Conservation (phyloP, 2,797 vertebrate genomes). For the Pangasius krempfi region DNA sequence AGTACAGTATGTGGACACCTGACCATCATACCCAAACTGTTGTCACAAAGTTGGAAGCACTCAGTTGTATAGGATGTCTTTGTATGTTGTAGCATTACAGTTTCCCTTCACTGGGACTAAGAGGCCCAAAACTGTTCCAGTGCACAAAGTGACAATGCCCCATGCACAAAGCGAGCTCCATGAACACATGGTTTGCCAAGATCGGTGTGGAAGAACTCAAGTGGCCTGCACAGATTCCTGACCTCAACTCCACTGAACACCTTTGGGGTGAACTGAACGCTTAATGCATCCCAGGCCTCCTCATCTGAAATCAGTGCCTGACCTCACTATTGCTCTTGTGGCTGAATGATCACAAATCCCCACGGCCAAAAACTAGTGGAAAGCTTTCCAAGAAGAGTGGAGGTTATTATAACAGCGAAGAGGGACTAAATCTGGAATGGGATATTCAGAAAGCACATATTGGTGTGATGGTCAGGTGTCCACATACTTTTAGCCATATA, state of each 20-base stretch:
- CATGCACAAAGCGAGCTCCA: not conserved
- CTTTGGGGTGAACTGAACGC: not conserved
- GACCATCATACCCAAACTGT: not conserved
- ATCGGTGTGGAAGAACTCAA: not conserved
- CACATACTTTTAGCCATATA: not conserved
- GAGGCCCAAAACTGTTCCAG: not conserved
- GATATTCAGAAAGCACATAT: not conserved
- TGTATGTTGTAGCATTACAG: not conserved
- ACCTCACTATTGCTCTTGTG: not conserved
- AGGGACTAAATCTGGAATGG: not conserved
- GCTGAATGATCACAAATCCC: not conserved
- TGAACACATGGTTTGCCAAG: not conserved
- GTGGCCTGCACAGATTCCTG: not conserved
- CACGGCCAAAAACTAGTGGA: not conserved
- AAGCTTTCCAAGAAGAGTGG: not conserved
- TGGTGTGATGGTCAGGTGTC: not conserved
- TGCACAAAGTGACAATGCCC: not conserved
- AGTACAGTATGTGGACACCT: not conserved
- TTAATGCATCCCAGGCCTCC: not conserved
- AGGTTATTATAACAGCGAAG: not conserved
- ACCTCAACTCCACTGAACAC: not conserved
- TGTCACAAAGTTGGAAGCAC: not conserved
- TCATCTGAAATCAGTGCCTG: not conserved
- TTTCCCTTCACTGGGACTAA: not conserved
- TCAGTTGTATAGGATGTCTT: not conserved